These are phyloP conservation scores for Drosophila multiciliata DNA, from an alignment of 2,888 invertebrate genomes.

Conservation along the genomic window DNA sequence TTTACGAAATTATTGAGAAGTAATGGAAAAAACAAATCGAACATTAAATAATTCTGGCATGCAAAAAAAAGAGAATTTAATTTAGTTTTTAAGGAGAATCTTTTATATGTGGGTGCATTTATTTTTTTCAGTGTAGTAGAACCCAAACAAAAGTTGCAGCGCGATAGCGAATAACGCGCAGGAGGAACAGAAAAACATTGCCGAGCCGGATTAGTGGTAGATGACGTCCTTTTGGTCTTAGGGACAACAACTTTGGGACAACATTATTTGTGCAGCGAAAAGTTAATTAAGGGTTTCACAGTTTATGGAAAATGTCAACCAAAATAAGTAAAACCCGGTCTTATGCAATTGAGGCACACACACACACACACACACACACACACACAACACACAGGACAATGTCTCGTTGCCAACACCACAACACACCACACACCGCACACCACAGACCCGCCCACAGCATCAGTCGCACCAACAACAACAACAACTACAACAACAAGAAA, in stretches of 20 bases:
- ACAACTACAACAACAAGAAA: background rate
- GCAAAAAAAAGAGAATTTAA: background rate
- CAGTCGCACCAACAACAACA: background rate
- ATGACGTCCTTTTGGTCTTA: conserved; percentile 24
- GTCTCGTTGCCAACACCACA: conserved; percentile 18
- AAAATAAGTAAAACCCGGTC: conserved; percentile 40
- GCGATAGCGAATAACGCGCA: background rate
- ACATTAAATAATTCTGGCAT: background rate
- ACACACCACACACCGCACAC: background rate
- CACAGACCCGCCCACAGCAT: background rate
- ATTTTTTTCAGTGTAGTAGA: background rate
- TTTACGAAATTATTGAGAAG: background rate
- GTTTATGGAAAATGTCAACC: conserved; percentile 68
- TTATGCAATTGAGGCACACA: conserved; percentile 46
- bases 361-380: background rate
- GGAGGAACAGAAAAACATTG: conserved; percentile 14
- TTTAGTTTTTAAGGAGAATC: background rate
- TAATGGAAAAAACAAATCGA: background rate
- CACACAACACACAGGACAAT: background rate
- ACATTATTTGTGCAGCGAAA: conserved; percentile 56
- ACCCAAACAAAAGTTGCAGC: conserved; percentile 16
- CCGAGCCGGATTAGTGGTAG: conserved; percentile 43
- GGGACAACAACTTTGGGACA: conserved; percentile 10
- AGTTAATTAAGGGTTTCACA: conserved; percentile 80
- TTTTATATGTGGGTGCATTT: background rate